Conservation (phyloP, 2,113 vertebrate genomes). For the Neodontobutis hainanensis region DNA sequence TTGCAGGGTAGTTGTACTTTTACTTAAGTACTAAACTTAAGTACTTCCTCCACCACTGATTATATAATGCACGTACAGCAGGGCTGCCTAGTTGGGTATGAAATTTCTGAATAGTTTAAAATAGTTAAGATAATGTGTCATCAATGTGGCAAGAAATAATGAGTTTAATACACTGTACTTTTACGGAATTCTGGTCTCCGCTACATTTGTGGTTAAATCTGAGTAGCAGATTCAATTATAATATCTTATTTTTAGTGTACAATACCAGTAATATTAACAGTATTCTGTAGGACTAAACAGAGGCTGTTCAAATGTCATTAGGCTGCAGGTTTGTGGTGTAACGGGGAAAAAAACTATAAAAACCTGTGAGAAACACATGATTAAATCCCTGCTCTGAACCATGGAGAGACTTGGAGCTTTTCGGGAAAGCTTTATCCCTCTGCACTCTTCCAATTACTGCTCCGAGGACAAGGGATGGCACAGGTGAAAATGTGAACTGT, state of each 20-base stretch:
- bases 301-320: neutral
- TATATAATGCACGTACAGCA: neutral
- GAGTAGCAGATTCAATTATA: neutral
- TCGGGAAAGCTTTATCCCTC: neutral
- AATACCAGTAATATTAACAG: neutral
- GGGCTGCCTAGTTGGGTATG: neutral
- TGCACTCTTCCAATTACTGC: constrained; percentile 5
- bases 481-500: neutral
- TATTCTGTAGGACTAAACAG: neutral
- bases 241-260: neutral
- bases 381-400: neutral
- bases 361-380: neutral
- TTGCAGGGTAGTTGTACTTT: no score
- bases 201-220: no score
- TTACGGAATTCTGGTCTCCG: no score
- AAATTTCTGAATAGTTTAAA: neutral
- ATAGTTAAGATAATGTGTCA: neutral
- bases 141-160: no score
- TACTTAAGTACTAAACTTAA: no score
- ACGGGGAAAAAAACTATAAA: neutral
- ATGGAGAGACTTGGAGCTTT: neutral
- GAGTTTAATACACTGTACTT: no score
- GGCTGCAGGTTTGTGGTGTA: neutral
- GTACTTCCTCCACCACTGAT: no score
- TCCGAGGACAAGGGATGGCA: neutral